A percentile compares a stretch with the other conserved stretches of the same genome.
Conservation (phyloP, 2,888 invertebrate species). For the Germaria angustata region DNA sequence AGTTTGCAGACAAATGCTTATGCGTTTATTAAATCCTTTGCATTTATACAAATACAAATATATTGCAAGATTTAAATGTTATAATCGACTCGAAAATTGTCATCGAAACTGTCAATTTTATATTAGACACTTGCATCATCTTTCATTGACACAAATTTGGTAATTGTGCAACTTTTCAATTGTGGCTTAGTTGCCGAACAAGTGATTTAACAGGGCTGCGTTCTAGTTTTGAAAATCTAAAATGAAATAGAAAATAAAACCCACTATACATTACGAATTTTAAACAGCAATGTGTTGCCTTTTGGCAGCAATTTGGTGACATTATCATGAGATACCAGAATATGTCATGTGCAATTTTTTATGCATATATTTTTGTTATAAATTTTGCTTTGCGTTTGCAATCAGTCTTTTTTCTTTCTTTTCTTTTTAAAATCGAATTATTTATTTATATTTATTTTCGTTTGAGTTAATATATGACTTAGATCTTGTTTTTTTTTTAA, state of each 20-base stretch:
- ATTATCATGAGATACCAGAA: background rate
- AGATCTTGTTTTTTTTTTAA: too few relatives aligned
- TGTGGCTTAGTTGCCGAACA: conserved; percentile 5
- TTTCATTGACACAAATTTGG: conserved; percentile 39
- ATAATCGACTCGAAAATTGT: background rate
- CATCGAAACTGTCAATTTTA: conserved; percentile 3
- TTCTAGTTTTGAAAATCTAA: background rate
- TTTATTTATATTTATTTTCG: too few relatives aligned
- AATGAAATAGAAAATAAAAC: background rate
- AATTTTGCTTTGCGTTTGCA: background rate
- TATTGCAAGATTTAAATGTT: background rate
- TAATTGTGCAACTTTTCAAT: conserved; percentile 25
- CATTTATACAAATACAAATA: background rate
- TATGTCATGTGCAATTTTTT: background rate
- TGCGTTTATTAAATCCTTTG: background rate
- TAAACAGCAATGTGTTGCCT: background rate
- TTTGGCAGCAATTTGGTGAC: background rate
- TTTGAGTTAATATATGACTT: too few relatives aligned
- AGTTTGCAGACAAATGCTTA: background rate
- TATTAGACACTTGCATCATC: conserved; percentile 17
- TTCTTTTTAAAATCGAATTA: too few relatives aligned
- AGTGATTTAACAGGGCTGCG: conserved; percentile 8
- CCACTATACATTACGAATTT: background rate
- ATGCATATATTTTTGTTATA: background rate
- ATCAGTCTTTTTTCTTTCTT: too few relatives aligned